These are phyloP conservation scores for Aromia moschata DNA, from an alignment of 2,888 invertebrate species.

Conservation along the genomic window DNA sequence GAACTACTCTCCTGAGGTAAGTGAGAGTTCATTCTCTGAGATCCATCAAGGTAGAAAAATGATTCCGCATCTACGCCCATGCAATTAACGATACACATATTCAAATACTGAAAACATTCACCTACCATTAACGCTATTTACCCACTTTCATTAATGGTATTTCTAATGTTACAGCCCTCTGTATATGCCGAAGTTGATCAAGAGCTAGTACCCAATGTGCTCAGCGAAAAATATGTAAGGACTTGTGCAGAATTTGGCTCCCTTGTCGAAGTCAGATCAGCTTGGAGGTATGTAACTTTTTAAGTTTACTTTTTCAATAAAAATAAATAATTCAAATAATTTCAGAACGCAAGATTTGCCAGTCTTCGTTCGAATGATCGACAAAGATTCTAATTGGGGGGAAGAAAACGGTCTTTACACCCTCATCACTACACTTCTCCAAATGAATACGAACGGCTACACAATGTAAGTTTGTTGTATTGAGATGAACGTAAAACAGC, in stretches of 20 bases:
- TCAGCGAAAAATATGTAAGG: conserved; percentile 68
- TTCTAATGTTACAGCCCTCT: conserved; percentile 36
- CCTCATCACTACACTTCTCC: conserved; percentile 76
- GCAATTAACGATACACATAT: no score
- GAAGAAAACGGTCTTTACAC: conserved; percentile 76
- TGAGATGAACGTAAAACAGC: no score
- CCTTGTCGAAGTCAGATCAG: conserved; percentile 77
- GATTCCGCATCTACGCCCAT: no score
- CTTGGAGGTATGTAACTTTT: conserved; percentile 70
- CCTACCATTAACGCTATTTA: no score
- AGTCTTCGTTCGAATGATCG: conserved; percentile 80
- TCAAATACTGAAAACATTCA: no score
- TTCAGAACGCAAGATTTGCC: conserved; percentile 74
- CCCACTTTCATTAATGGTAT: no score
- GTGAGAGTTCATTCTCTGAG: no score
- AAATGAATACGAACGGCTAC: conserved; percentile 66
- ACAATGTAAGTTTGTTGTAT: conserved; percentile 53
- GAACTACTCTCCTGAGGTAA: conserved; percentile 72
- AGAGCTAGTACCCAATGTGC: conserved; percentile 68
- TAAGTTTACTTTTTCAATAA: no score
- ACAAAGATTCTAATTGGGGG: conserved; percentile 78
- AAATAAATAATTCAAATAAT: no score
- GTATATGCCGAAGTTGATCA: conserved; percentile 61
- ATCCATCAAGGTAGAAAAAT: no score
- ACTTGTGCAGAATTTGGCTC: conserved; percentile 70